These are phyloP conservation scores for Rhynchonycteris naso DNA, from an alignment of 2,797 vertebrate species.

Conservation along the genomic window DNA sequence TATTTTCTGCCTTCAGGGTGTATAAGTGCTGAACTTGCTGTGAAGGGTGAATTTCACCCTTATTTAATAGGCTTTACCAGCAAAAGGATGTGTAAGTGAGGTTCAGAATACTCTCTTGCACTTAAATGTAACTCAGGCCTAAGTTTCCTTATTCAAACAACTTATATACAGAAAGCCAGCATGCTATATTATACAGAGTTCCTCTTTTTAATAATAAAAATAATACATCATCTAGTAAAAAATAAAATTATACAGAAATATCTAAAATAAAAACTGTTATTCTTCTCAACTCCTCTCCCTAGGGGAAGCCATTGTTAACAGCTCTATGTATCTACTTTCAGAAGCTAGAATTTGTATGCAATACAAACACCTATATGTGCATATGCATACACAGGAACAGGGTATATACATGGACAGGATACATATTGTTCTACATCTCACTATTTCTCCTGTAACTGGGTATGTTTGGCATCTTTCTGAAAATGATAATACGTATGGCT, in stretches of 20 bases:
- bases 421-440: background rate
- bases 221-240: background rate
- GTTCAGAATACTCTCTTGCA: background rate
- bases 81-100: background rate
- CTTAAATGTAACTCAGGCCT: background rate
- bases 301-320: background rate
- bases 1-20: conserved; percentile 78
- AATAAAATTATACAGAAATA: background rate
- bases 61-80: conserved; percentile 31
- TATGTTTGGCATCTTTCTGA: background rate
- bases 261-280: conserved; percentile 24
- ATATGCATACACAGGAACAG: background rate
- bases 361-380: background rate
- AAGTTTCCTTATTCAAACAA: background rate
- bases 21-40: conserved; percentile 51
- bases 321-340: background rate
- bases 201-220: background rate
- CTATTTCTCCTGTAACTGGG: background rate
- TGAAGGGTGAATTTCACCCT: conserved; percentile 30
- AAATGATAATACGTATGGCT: background rate
- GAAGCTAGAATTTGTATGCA: background rate
- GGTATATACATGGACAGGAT: background rate
- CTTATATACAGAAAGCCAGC: background rate
- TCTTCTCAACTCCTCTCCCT: background rate
- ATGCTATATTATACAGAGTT: background rate